A percentile compares a stretch with the other conserved stretches of the same genome.
Conservation (phyloP, 2,113 vertebrate species). For the Urocynchramus pylzowi region DNA sequence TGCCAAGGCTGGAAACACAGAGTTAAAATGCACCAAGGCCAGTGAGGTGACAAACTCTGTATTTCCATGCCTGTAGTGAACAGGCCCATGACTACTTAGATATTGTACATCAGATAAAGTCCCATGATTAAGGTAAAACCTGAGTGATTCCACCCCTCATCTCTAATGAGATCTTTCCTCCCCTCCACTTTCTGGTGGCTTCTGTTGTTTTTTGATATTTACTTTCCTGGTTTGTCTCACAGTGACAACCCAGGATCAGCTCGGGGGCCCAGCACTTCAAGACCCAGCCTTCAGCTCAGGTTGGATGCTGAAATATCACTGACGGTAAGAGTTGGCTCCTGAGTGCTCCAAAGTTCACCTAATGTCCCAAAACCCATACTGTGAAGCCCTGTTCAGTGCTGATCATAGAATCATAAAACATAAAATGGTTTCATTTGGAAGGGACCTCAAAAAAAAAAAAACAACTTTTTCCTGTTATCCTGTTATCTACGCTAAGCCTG, state of each 20-base stretch:
- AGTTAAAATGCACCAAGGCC: not conserved
- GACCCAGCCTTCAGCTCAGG: not conserved
- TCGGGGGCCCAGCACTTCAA: not conserved
- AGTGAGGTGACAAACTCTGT: accelerated
- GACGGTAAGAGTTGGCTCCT: not conserved
- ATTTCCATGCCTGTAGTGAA: not conserved
- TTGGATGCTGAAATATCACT: not conserved
- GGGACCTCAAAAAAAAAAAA: not conserved
- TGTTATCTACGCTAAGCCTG: not conserved
- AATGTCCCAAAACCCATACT: not conserved
- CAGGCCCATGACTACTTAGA: not conserved
- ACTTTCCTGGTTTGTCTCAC: not conserved
- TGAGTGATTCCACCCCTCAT: not conserved
- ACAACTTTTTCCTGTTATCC: no score
- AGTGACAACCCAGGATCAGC: not conserved
- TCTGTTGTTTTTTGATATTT: not conserved
- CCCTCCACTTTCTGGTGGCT: not conserved
- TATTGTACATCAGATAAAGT: not conserved
- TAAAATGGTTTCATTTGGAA: not conserved
- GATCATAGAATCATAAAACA: not conserved
- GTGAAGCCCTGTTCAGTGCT: not conserved
- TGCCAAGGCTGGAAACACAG: not conserved
- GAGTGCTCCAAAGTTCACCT: not conserved
- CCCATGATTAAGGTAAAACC: not conserved
- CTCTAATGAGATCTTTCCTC: not conserved